Base-by-base conservation (phyloP, 1,140 invertebrate species). In the Eriocheir sinensis region DNA sequence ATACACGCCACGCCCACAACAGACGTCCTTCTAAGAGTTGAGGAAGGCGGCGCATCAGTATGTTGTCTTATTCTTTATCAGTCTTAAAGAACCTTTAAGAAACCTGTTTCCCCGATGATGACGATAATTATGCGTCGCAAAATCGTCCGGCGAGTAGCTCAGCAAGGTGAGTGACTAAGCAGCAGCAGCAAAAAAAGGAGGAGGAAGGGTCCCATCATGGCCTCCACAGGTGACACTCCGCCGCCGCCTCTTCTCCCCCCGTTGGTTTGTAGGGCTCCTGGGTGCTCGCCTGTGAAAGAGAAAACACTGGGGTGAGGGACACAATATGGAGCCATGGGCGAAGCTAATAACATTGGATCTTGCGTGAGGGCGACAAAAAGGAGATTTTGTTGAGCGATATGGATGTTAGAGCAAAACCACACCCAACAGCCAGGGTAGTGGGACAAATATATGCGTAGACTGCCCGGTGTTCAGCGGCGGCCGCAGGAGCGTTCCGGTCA, bases 191-290 rank as follows among this genome's bases (percentile, higher is more conserved):
- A n/a, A n/a, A n/a, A n/a, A 21, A 72, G 60, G 60, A n/a, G 27
- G 60, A 72, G 60, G 3, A 72, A n/a, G 60, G 60, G 60, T n/a
- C 21, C 27, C 60, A 72, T n/a, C 60, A 72, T n/a, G 8, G 12
- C 60, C 17, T n/a, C 60, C 27, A n/a, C n/a, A 21, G 12, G 8
- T 21, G 3, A n/a, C 60, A 72, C 27, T 21, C 60, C 60, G 27
- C 60, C 27, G 60, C 60, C 60, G 27, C 60, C 27, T 21, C 60
- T 21, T 72, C 60, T 72, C 21, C 60, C 60, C n/a, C 60, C 60
- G n/a, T 72, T 72, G 60, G 60, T 72, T n/a, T 72, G 60, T n/a
- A 72, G 60, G 60, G 60, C 60, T n/a, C 60, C 60, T n/a, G 60
- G 60, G 27, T 72, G 60, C 27, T 72, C 60, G 60, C 60, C 60